Conservation (phyloP, 2,888 invertebrate genomes). For the Phyllotreta cruciferae region DNA sequence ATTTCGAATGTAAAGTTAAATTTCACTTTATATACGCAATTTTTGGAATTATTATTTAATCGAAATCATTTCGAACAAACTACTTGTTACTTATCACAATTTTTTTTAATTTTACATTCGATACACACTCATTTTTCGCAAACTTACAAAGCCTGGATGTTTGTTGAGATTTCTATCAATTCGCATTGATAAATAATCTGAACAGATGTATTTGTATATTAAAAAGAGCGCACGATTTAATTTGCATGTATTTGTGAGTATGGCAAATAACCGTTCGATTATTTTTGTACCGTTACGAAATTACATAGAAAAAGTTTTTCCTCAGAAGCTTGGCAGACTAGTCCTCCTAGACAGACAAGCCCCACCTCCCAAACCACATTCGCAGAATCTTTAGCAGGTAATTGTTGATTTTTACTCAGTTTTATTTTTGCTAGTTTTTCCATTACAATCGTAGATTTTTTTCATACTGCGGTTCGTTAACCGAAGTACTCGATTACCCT, state of each 20-base stretch:
- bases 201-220: no score
- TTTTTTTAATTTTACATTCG: no score
- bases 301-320: constrained; percentile 40
- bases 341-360: constrained; percentile 57
- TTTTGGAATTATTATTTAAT: background rate
- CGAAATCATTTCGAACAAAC: no score
- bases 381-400: constrained; percentile 54
- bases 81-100: no score
- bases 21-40: constrained; percentile 1
- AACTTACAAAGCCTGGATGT: no score
- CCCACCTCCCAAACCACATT: constrained; percentile 57
- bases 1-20: constrained; percentile 4
- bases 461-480: constrained; percentile 24
- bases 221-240: no score
- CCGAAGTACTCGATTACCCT: background rate
- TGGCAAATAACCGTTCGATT: no score
- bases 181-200: no score
- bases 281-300: constrained; percentile 25
- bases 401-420: constrained; percentile 31
- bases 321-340: constrained; percentile 58
- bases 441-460: constrained; percentile 26
- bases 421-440: constrained; percentile 19
- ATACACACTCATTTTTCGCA: no score
- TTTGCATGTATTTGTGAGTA: constrained; percentile 7
- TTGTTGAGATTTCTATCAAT: no score